Evolutionary conservation across 2,797 vertebrate genomes (phyloP), one percentile per base, ranked within the genome.

Genomic region (Poecile montanus): DNA sequence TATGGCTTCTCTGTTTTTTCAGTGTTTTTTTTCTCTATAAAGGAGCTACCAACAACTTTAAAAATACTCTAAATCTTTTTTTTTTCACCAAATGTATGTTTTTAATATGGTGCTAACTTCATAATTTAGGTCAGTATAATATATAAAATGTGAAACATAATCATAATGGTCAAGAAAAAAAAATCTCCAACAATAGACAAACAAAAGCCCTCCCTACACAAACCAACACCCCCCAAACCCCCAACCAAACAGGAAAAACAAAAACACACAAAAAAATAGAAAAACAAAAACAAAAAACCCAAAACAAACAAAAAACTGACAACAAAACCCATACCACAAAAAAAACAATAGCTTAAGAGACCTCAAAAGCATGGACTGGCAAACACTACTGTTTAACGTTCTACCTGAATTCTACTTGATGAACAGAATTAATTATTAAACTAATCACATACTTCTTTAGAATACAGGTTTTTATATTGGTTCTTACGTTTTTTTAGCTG

Each of bases 71-170:
- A 88, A 91, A 96, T 95, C 58, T 90, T 90, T 94, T 95, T 90
- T 91, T 50, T 97, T 94, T 97, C 91, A 95, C 93, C 90, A 88
- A 96, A 89, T 81, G 57, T 4, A 18, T 81, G 79, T 81, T 96
- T 93, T 95, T 95, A 95, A 96, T 65, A 96, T 97, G 98, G 98
- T 98, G 98, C 98, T 98, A 98, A 95, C 93, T 97, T 97, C 85
- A 91, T 95, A 48, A 75, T 94, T 97, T 97, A 97, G 97, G 96
- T 98, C 97, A 97, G 97, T 98, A 96, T 95, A 96, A 88, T 89
- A 57, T 96, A 96, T 88, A 96, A 97, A 97, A 98, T 98, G 97
- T 98, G 98, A 98, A 97, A 95, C 77, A 76, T 93, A 89, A 93
- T 86, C 81, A 85, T 96, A 89, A 96, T 88, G 79, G 77, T 96